A percentile compares a stretch with the other conserved stretches of the same genome.
Evolutionary conservation across 2,797 vertebrate genomes (phyloP).

Genomic region (Rhabdomys pumilio): DNA sequence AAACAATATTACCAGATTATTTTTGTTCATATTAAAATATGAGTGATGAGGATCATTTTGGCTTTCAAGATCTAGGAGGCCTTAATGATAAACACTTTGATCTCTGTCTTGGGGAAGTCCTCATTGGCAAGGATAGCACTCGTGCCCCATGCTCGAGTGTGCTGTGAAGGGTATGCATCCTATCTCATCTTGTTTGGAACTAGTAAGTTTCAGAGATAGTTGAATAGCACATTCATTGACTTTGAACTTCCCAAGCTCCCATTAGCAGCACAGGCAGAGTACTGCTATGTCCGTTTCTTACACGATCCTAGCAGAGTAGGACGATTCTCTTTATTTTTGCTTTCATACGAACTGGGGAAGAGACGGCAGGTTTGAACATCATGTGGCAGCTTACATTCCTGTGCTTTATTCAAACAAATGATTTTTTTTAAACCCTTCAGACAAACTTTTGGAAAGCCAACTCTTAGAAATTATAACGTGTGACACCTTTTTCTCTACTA

Average conservation of each 20-base stretch:
- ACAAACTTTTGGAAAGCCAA: slow-evolving; percentile 51
- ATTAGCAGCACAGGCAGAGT: not conserved
- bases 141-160: not conserved
- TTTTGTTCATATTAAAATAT: not conserved
- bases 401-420: not conserved
- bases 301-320: not conserved
- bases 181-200: not conserved
- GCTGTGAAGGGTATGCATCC: not conserved
- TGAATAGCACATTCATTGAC: not conserved
- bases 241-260: not conserved
- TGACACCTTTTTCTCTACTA: slow-evolving; percentile 35
- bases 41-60: not conserved
- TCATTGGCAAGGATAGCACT: not conserved
- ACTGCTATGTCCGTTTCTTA: not conserved
- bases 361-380: not conserved
- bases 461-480: slow-evolving; percentile 3
- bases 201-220: not conserved
- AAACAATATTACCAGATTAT: not conserved
- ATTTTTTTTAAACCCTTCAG: slow-evolving; percentile 41
- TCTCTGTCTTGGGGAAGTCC: not conserved
- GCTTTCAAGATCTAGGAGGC: not conserved
- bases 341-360: slow-evolving; percentile 48
- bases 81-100: slow-evolving; percentile 34
- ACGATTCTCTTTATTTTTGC: slow-evolving; percentile 12
- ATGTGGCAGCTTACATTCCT: not conserved